These are phyloP conservation scores for Microplitis deprimator DNA, from an alignment of 2,888 invertebrate species.

Conservation along the genomic window DNA sequence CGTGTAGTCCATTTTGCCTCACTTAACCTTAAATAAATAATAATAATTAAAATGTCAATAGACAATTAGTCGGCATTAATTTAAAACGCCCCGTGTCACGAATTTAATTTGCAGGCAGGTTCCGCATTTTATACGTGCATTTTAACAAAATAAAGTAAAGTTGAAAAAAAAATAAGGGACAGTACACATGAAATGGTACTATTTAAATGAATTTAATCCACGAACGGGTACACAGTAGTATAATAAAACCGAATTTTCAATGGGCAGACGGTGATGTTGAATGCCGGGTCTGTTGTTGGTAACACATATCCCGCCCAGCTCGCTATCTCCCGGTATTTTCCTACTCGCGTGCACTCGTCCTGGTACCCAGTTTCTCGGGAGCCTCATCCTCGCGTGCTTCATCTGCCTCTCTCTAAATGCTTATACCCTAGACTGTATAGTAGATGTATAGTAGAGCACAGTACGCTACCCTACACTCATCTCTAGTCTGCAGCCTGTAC, in stretches of 20 bases:
- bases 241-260: slow-evolving; percentile 45
- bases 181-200: slow-evolving; percentile 38
- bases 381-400: neutral
- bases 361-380: neutral
- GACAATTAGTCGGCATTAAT: neutral
- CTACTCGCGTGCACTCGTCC: neutral
- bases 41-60: neutral
- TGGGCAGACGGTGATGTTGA: slow-evolving; percentile 26
- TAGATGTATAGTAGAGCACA: neutral
- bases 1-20: neutral
- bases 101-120: neutral
- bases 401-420: neutral
- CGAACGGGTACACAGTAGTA: slow-evolving; percentile 20
- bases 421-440: neutral
- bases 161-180: neutral
- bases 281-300: neutral
- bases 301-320: slow-evolving; percentile 30
- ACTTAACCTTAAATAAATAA: neutral
- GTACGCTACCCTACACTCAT: too few species aligned
- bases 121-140: neutral
- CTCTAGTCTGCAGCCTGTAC: neutral
- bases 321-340: slow-evolving; percentile 29
- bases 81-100: neutral
- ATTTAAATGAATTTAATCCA: slow-evolving; percentile 45
- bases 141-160: neutral